A percentile compares a stretch with the other conserved stretches of the same genome.
These are phyloP conservation scores for Horisme vitalbata DNA, from an alignment of 2,888 invertebrate species.

Conservation along the genomic window DNA sequence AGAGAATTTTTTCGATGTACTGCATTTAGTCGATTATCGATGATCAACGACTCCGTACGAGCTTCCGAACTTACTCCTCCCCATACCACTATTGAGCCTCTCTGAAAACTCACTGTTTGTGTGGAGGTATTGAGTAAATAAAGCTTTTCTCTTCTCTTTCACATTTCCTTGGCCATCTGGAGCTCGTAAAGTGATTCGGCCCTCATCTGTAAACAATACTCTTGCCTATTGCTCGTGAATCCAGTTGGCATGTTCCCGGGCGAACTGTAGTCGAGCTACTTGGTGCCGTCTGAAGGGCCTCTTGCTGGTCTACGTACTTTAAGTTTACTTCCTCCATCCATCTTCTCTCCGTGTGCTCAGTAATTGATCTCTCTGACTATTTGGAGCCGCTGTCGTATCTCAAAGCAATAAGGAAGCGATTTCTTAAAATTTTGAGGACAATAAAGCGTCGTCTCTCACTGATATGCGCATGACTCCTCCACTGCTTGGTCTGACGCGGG, in stretches of 20 bases:
- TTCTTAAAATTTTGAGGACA: no score
- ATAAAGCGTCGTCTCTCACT: no score
- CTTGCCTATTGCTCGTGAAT: slow-evolving; percentile 16
- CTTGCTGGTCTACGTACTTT: slow-evolving; percentile 12
- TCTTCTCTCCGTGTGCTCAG: slow-evolving; percentile 1
- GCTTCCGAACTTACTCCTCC: not conserved
- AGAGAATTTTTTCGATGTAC: no score
- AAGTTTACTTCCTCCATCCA: slow-evolving; percentile 1
- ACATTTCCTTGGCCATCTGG: not conserved
- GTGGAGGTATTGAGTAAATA: not conserved
- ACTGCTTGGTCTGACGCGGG: not conserved
- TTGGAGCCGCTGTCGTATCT: slow-evolving; percentile 1
- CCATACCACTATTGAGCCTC: not conserved
- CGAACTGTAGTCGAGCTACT: slow-evolving; percentile 21
- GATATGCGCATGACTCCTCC: no score
- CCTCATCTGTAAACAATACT: slow-evolving; percentile 23
- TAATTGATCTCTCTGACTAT: not conserved
- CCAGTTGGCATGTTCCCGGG: slow-evolving; percentile 26
- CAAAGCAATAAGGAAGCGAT: not conserved
- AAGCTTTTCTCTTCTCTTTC: not conserved
- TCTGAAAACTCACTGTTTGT: not conserved
- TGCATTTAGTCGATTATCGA: not conserved
- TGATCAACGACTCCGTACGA: not conserved
- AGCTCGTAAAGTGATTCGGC: not conserved
- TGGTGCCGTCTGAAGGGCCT: slow-evolving; percentile 19